Base-by-base conservation (phyloP, 2,797 vertebrate genomes). In the Melanotaenia nigrans region DNA sequence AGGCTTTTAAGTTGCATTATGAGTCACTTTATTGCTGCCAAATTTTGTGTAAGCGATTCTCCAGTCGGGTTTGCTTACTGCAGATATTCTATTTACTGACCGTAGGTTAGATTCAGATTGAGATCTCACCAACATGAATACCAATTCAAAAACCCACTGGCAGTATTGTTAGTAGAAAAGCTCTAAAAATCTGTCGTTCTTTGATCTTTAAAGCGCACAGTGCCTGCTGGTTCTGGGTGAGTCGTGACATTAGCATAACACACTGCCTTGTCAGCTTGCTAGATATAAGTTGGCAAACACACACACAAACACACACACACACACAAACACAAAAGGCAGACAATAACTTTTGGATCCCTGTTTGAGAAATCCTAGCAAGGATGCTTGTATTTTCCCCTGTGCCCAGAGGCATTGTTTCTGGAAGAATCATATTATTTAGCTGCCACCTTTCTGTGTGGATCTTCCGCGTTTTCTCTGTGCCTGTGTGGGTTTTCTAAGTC, bases 201-300 rank as follows among this genome's bases (percentile, higher is more conserved):
- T 91, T 88, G 83, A 87, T 90, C 82, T 56, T 61, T 24, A 36
- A 22, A 1, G 13, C 77, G 71, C 70, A 57, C 47, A 75, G 55
- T 36, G 64, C 69, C 83, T 64, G 55, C 83, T 81, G 78, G 49
- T 64, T 59, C 82, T 82, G 79, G 36, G 81, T 61, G 60, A 82
- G 74, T 61, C 67, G 77, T 77, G 61, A 85, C 73, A 76, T 86
- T 74, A 84, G 72, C 87, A 77, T 74, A 77, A 69, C 84, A 72
- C 68, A 61, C 58, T 6, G 13, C 59, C 76, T 81, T 65, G 47
- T 76, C 58, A 45, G 45, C 69, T 53, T 70, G 61, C 54, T 54
- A 82, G 79, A 79, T 81, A 63, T 25, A 53, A 69, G 65, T 30
- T 13, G 56, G 38, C 35, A 60, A 0, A 22, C 8, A 49, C 47